Evolutionary conservation across 2,888 invertebrate genomes (phyloP).

Genomic region (Frankliniella intonsa): DNA sequence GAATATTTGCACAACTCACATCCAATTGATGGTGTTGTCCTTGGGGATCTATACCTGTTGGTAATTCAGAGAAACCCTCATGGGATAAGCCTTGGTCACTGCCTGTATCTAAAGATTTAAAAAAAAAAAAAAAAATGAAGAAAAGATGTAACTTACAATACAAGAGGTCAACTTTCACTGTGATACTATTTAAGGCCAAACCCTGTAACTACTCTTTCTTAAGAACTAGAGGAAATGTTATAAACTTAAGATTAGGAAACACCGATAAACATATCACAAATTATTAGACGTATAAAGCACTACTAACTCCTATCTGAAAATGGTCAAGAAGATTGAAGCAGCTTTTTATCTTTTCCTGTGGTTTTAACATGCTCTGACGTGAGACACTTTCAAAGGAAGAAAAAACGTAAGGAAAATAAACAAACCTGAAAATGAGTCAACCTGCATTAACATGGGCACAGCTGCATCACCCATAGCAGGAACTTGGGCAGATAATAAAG

Average conservation of each 20-base stretch:
- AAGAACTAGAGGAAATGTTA: too few relatives aligned
- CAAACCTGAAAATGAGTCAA: slow-evolving; percentile 22
- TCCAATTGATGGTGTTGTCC: not conserved
- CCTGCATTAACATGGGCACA: slow-evolving; percentile 18
- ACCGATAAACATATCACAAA: too few relatives aligned
- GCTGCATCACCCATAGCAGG: slow-evolving; percentile 17
- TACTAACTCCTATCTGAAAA: too few relatives aligned
- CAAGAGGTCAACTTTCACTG: too few relatives aligned
- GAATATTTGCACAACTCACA: not conserved
- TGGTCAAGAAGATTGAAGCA: too few relatives aligned
- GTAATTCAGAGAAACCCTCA: not conserved
- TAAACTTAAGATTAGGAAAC: too few relatives aligned
- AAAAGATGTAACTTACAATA: too few relatives aligned
- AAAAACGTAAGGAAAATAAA: not conserved
- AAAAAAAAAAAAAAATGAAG: not conserved
- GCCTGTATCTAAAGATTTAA: not conserved
- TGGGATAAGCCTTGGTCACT: slow-evolving; percentile 7
- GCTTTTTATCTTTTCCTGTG: too few relatives aligned
- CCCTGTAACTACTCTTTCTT: too few relatives aligned
- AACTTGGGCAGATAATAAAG: not conserved
- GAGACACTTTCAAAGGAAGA: not conserved
- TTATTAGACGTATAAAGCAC: too few relatives aligned
- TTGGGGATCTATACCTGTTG: not conserved
- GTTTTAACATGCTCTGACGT: too few relatives aligned
- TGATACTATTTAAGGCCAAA: too few relatives aligned